Base-by-base conservation (phyloP, 2,888 invertebrate genomes). In the Criorhina ranunculi region DNA sequence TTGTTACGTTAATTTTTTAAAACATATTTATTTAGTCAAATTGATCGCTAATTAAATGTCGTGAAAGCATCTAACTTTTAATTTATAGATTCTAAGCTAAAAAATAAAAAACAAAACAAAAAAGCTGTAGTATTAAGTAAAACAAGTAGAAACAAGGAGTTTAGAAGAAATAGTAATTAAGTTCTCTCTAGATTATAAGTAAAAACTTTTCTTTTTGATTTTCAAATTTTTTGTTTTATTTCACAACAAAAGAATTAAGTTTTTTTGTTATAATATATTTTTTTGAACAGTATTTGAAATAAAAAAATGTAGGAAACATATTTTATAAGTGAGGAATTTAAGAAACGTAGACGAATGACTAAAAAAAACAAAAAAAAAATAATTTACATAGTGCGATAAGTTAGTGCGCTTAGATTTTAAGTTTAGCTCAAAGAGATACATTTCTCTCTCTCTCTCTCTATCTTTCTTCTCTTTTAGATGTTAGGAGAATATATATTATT, bases 231-330 rank as follows among this genome's bases (percentile, higher is more conserved):
- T 37, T 42, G 37, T 7, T 49, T 70, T 75, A 44, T 60, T 60
- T 49, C 17, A 60, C 31, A 69, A 80, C 33, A 76, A 75, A 67
- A 70, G 15, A 53, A 59, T 81, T 73, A 57, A 57, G 42, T 72
- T 76, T 76, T 62, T 60, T 69, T 89, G 90, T 90, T 90, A 89
- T 89, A 89, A 90, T 90, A 90, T 88, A 89, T 91, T 90, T 91
- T n/a, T 90, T 89, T 87, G 89, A 70, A 73, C n/a, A 51, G 62
- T 72, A 67, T 80, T 60, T 62, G 9, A 62, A 24, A 42, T 35
- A 2, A 40, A 15, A 33, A 42, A 88, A 70, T 87, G 87, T 57
- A 82, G 73, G 87, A 86, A 88, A 81, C 78, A 80, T 72, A 87
- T 86, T 86, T 70, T 87, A 75, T 85, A 87, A 88, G 86, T 81